Evolutionary conservation across 2,797 vertebrate genomes (phyloP).

Genomic region (Mustela erminea): DNA sequence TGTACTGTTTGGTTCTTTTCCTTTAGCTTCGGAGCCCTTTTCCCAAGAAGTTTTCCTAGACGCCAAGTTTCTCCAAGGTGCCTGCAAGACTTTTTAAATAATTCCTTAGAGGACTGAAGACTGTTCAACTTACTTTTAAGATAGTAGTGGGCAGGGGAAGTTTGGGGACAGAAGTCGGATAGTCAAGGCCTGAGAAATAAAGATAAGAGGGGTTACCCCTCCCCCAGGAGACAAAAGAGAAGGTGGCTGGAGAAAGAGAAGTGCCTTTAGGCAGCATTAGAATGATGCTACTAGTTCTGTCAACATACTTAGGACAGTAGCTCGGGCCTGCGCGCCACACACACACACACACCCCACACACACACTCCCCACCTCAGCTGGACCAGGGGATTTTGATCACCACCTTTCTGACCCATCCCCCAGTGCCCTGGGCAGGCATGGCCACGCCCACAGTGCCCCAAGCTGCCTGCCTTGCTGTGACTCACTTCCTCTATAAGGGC

Average conservation of each 20-base stretch:
- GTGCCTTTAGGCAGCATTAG: background rate
- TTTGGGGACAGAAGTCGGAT: background rate
- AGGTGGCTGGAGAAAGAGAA: background rate
- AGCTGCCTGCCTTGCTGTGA: slow-evolving; percentile 50
- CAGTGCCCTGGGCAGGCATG: background rate
- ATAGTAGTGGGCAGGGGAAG: slow-evolving; percentile 25
- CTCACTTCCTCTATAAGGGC: slow-evolving; percentile 76
- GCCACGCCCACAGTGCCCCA: slow-evolving; percentile 67
- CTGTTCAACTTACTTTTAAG: background rate
- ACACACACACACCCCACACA: background rate
- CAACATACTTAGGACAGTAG: background rate
- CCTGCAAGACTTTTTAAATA: background rate
- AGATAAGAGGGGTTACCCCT: slow-evolving; percentile 61
- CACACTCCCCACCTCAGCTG: background rate
- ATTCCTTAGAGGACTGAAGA: background rate
- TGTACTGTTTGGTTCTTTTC: background rate
- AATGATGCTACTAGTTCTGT: background rate
- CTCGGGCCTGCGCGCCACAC: background rate
- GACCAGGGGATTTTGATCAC: background rate
- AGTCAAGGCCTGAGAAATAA: slow-evolving; percentile 59
- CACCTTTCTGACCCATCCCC: background rate
- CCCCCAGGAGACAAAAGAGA: background rate
- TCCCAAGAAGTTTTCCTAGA: background rate
- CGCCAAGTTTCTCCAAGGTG: background rate
- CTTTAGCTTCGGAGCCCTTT: background rate